Evolutionary conservation across 64 coral and sea anemone genomes (phyloP).

Genomic region (Cladopsammia gracilis): DNA sequence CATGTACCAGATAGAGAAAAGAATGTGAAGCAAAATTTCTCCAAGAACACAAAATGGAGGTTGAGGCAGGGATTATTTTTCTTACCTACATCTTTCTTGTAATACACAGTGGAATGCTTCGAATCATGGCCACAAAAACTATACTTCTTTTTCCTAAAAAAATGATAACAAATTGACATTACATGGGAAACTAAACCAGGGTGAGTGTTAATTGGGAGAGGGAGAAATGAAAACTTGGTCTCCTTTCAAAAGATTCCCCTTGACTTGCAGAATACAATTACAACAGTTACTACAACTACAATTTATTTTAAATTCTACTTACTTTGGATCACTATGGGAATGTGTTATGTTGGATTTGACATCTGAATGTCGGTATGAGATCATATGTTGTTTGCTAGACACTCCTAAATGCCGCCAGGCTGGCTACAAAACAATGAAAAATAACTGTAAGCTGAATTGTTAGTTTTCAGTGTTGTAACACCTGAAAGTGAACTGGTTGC

Average conservation of each 20-base stretch:
- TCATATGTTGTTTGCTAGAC: constrained; percentile 54
- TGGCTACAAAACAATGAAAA: constrained; percentile 54
- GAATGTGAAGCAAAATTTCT: no score
- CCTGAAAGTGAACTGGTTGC: no score
- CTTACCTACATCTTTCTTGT: constrained; percentile 14
- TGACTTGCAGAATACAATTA: no score
- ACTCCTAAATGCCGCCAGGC: constrained; percentile 55
- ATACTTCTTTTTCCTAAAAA: constrained; percentile 3
- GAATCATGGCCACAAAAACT: constrained; percentile 63
- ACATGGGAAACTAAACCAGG: background rate
- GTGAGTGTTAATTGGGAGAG: no score
- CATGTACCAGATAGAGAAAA: no score
- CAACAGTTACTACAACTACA: no score
- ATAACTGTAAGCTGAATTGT: background rate
- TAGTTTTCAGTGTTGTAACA: no score
- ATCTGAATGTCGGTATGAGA: constrained; percentile 81
- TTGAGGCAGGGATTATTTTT: background rate
- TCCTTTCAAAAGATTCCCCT: no score
- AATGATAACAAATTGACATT: background rate
- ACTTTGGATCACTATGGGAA: background rate
- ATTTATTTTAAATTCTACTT: background rate
- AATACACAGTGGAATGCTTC: constrained; percentile 31
- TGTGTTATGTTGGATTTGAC: constrained; percentile 74
- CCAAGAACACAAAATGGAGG: no score
- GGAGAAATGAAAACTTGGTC: no score